A percentile compares a stretch with the other conserved stretches of the same genome.
Conservation (phyloP, 1,140 invertebrate species). For the Uloborus diversus region DNA sequence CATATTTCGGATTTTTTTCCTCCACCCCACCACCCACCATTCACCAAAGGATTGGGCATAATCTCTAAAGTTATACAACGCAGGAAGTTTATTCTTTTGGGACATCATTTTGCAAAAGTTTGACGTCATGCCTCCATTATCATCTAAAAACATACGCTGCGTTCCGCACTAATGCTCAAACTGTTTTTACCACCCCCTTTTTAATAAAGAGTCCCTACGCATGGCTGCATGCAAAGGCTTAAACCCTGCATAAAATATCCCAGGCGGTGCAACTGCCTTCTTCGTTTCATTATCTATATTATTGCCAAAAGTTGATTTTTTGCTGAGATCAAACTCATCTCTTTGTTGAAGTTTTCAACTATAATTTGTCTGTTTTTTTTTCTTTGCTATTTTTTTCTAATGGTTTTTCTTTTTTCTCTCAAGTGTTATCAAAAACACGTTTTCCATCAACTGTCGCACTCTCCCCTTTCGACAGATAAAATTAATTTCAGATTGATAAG, state of each 20-base stretch:
- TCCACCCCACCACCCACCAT: not conserved
- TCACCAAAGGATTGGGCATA: slow-evolving; percentile 48
- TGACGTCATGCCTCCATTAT: slow-evolving; percentile 49
- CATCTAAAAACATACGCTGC: slow-evolving; percentile 40
- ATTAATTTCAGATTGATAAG: not conserved
- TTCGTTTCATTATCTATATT: slow-evolving; percentile 29
- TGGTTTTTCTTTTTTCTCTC: not conserved
- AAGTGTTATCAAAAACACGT: not conserved
- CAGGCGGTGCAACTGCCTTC: not conserved
- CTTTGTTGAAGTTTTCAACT: not conserved
- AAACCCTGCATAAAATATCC: slow-evolving; percentile 15
- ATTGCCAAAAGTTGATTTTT: slow-evolving; percentile 17
- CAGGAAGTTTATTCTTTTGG: slow-evolving; percentile 44
- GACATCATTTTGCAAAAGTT: slow-evolving; percentile 52
- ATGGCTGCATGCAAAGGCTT: slow-evolving; percentile 1
- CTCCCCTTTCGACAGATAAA: not conserved
- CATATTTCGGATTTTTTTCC: slow-evolving; percentile 14
- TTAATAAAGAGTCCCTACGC: slow-evolving; percentile 16
- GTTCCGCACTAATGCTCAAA: slow-evolving; percentile 40
- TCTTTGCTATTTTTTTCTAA: not conserved
- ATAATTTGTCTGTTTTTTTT: not conserved
- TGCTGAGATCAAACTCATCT: not conserved
- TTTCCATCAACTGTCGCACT: not conserved
- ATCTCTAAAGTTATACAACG: slow-evolving; percentile 53
- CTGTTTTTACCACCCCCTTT: slow-evolving; percentile 37